These are phyloP conservation scores for Saxidomus purpurata DNA, from an alignment of 1,140 invertebrate genomes.

Conservation along the genomic window DNA sequence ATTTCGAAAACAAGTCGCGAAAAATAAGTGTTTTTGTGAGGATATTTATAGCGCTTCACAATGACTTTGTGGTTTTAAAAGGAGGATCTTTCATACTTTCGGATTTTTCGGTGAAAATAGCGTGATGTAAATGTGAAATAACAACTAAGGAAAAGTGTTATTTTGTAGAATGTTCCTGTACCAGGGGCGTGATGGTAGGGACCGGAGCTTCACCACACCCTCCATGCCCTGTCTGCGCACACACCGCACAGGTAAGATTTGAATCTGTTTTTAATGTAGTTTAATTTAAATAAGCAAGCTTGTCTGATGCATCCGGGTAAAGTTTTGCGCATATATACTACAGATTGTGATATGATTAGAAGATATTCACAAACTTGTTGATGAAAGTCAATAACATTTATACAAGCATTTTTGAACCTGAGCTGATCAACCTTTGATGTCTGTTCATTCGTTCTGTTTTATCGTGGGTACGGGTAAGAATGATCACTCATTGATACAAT, in stretches of 20 bases:
- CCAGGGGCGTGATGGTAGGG: background rate
- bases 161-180: background rate
- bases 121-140: background rate
- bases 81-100: background rate
- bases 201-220: background rate
- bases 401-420: too few species aligned
- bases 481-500: too few species aligned
- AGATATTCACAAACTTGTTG: too few species aligned
- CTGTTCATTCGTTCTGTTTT: too few species aligned
- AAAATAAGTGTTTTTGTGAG: background rate
- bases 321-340: too few species aligned
- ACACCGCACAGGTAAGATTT: background rate
- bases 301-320: too few species aligned
- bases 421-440: too few species aligned
- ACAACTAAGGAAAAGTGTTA: background rate
- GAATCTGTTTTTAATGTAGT: too few species aligned
- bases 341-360: too few species aligned
- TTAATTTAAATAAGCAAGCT: too few species aligned
- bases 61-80: constrained; percentile 1
- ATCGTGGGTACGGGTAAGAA: too few species aligned
- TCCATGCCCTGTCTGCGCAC: background rate
- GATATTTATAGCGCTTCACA: background rate
- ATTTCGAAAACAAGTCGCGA: constrained; percentile 1
- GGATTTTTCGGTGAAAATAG: background rate
- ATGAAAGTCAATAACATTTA: too few species aligned